phyloP scores from a whole-genome alignment of 2,113 vertebrate genomes.

The Antennarius striatus region DNA sequence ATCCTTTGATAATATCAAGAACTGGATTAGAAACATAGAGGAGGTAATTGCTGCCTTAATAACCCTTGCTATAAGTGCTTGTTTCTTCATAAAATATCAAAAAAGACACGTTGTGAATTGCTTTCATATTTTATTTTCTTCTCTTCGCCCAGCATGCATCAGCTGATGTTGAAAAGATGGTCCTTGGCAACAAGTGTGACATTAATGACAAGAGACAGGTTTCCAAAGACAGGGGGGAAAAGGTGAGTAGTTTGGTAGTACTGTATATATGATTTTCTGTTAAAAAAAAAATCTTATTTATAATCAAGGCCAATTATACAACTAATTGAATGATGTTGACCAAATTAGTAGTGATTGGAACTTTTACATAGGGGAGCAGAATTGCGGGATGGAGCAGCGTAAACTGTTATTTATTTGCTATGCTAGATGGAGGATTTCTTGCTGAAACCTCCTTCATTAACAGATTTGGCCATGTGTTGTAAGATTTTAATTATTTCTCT shows the following conservation, averaged over 20 bases:
- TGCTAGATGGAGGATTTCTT: no score
- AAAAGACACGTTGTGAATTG: not conserved
- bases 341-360: no score
- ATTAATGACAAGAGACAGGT: conserved; percentile 97
- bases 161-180: conserved; percentile 97
- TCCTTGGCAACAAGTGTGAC: conserved; percentile 97
- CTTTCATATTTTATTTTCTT: not conserved
- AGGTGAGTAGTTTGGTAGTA: conserved; percentile 77
- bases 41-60: conserved; percentile 79
- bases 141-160: conserved; percentile 87
- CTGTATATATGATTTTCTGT: not conserved
- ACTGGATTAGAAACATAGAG: conserved; percentile 97
- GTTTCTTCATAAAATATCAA: not conserved
- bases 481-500: not conserved
- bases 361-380: no score
- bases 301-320: no score
- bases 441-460: no score
- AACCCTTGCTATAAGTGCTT: not conserved
- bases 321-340: no score
- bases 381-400: no score
- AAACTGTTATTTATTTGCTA: no score
- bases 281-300: no score
- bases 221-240: conserved; percentile 92
- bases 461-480: no score
- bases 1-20: conserved; percentile 97